Percentiles rank a stretch among this genome's conserved stretches.
Evolutionary conservation across 2,113 vertebrate genomes (phyloP).

Genomic region (Tupaia chinensis): DNA sequence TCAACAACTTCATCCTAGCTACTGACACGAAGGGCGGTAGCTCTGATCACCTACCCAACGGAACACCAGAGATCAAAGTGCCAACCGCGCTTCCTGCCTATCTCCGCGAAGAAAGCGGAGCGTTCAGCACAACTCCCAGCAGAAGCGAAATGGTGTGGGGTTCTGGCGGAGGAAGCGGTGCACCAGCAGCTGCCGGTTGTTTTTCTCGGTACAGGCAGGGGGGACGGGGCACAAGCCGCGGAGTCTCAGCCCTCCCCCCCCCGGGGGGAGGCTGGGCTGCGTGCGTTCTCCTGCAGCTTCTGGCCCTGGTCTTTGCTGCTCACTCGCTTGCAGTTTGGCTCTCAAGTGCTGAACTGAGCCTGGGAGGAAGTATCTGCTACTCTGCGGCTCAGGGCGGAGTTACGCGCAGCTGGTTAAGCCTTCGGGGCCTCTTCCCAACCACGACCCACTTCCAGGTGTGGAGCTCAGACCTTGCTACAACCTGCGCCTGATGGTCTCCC

Average conservation of each 20-base stretch:
- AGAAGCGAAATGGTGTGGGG: constrained; percentile 82
- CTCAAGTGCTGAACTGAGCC: no score
- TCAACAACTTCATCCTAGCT: constrained; percentile 94
- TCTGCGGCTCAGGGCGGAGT: no score
- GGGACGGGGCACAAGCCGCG: no score
- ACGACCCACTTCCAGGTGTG: neutral
- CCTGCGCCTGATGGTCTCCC: rapidly evolving
- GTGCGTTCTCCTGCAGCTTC: no score
- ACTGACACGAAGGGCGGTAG: constrained; percentile 89
- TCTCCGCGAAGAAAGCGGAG: constrained; percentile 87
- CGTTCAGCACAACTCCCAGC: constrained; percentile 83
- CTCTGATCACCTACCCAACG: constrained; percentile 90
- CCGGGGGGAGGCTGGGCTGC: no score
- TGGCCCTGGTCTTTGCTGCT: no score
- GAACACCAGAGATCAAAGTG: constrained; percentile 91
- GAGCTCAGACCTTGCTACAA: no score
- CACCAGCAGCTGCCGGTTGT: constrained; percentile 84
- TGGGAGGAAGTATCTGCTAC: no score
- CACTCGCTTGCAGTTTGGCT: no score
- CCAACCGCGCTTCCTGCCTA: constrained; percentile 89
- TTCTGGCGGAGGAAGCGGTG: constrained; percentile 89
- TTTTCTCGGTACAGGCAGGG: no score
- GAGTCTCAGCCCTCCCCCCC: no score
- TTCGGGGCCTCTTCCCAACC: neutral
- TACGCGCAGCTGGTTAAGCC: no score